Base-by-base conservation (phyloP, 2,888 invertebrate species). In the Lithophane socia region DNA sequence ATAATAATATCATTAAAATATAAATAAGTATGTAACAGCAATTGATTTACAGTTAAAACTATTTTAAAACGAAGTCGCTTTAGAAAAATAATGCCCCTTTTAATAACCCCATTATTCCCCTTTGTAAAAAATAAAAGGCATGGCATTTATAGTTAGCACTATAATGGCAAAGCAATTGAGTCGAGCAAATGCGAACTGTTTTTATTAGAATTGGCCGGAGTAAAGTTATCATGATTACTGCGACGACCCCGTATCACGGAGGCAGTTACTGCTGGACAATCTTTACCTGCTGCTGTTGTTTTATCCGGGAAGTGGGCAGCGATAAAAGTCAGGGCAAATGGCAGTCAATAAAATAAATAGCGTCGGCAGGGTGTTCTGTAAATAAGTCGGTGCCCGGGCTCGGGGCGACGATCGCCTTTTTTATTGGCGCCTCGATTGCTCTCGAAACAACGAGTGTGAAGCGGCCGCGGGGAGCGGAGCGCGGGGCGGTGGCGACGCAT, bases 341-440 rank as follows among this genome's bases (percentile, higher is more conserved):
- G 96, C 94, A 95, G 96, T 96, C 96, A 96, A 96, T 96, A 96
- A 96, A 96, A 96, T 96, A 96, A 96, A 96, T 96, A 96, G 96
- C 95, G 90, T 93, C 92, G 94, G 95, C 95, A 94, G 96, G 96
- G 96, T 96, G 95, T 96, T 96, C 96, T 96, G 96, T 96, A 96
- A 96, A 96, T 96, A 96, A 96, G 96, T 96, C 93, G 94, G 93
- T 93, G 92, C 91, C 92, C 88, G 91, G 91, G 93, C 93, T 94
- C 95, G 93, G 95, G 96, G 96, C 94, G 95, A 94, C 96, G 96
- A 96, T 96, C 96, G 96, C 92, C 95, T 97, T 96, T 97, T 97
- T 97, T 97, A 97, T 97, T 96, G 97, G 94, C 95, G 96, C 96
- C 96, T 95, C 95, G 95, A 97, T 97, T 95, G 96, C 96, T 96